These are phyloP conservation scores for Chouioia cunea DNA, from an alignment of 2,888 invertebrate genomes.

Conservation along the genomic window DNA sequence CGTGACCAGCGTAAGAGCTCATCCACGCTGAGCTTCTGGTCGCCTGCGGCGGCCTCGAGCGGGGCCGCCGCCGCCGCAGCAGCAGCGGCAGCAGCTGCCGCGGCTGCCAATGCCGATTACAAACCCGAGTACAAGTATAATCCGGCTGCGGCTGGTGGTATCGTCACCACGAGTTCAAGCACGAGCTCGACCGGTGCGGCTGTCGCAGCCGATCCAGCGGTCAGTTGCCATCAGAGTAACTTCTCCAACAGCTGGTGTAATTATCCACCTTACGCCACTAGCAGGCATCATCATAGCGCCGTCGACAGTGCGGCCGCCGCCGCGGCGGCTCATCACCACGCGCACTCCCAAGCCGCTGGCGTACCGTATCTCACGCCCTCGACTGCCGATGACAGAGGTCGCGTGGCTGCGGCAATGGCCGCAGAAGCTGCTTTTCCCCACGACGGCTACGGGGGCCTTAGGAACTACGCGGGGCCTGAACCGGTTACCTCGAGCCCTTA, in stretches of 20 bases:
- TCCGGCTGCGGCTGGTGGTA: conserved; percentile 73
- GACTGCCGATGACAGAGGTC: conserved; percentile 77
- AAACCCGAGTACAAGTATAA: conserved; percentile 67
- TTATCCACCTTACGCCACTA: conserved; percentile 75
- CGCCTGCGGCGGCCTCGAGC: conserved; percentile 70
- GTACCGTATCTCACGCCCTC: conserved; percentile 74
- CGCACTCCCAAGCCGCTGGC: conserved; percentile 70
- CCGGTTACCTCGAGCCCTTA: conserved; percentile 82
- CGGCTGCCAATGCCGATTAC: conserved; percentile 72
- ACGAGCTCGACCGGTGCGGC: conserved; percentile 70
- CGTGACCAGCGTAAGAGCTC: conserved; percentile 71
- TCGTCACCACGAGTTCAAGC: conserved; percentile 71
- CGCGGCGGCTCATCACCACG: conserved; percentile 71
- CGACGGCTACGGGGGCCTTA: conserved; percentile 78
- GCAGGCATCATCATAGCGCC: conserved; percentile 73
- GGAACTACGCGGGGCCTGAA: conserved; percentile 81
- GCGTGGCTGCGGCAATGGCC: conserved; percentile 73
- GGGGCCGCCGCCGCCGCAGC: conserved; percentile 67
- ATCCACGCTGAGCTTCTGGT: conserved; percentile 78
- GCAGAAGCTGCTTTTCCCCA: conserved; percentile 78
- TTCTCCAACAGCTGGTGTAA: conserved; percentile 82
- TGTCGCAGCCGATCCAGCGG: conserved; percentile 71
- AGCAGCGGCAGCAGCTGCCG: conserved; percentile 69
- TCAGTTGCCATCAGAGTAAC: conserved; percentile 77
- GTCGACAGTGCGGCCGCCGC: conserved; percentile 57